Conservation (phyloP, 2,113 vertebrate species). For the Menura novaehollandiae region DNA sequence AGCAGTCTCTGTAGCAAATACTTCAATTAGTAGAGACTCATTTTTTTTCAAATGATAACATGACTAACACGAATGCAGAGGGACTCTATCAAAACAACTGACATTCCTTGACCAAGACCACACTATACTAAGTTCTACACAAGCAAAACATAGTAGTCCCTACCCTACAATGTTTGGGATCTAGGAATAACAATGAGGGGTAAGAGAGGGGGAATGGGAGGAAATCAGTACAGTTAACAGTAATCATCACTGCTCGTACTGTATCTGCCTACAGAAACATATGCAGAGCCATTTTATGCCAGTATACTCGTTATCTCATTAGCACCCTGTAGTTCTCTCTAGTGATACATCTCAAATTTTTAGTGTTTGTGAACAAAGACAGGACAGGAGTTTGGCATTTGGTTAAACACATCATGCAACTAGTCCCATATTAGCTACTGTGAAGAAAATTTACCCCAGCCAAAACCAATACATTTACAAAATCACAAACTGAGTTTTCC, state of each 20-base stretch:
- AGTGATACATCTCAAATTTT: neutral
- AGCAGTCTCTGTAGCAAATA: neutral
- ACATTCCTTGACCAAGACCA: neutral
- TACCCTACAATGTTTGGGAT: neutral
- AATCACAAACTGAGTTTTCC: neutral
- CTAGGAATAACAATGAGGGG: neutral
- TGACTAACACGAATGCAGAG: neutral
- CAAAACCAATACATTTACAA: neutral
- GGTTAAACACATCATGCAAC: neutral
- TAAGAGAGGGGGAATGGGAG: neutral
- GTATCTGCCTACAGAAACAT: neutral
- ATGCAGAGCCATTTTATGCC: neutral
- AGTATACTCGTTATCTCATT: accelerated
- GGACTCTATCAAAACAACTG: neutral
- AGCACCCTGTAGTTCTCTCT: neutral
- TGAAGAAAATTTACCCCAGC: neutral
- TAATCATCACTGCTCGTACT: neutral
- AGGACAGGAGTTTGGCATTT: neutral
- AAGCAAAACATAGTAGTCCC: neutral
- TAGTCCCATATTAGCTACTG: neutral
- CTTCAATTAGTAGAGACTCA: neutral
- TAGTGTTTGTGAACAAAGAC: neutral
- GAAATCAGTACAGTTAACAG: neutral
- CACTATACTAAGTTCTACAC: neutral
- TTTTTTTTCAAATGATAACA: neutral